phyloP scores from a whole-genome alignment of 2,888 invertebrate genomes.

The Cheilosia scutellata region DNA sequence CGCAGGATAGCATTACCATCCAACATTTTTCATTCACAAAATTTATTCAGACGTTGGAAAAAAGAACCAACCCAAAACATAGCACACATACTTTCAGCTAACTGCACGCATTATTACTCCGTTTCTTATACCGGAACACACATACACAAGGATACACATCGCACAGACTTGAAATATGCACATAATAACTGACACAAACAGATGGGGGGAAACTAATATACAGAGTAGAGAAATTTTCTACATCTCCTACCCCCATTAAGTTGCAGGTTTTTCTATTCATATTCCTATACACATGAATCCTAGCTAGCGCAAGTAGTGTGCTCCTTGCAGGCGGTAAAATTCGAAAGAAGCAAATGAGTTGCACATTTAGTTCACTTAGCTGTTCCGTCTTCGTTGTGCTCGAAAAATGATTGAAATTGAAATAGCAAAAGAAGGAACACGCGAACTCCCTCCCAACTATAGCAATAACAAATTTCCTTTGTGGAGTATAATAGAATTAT shows the following conservation, averaged over 20 bases:
- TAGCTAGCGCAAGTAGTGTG: neutral
- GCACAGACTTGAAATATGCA: slow-evolving; percentile 67
- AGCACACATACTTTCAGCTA: slow-evolving; percentile 44
- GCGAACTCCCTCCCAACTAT: neutral
- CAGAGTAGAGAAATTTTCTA: slow-evolving; percentile 40
- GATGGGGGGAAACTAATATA: slow-evolving; percentile 47
- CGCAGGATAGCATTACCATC: slow-evolving; percentile 64
- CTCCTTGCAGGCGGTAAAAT: slow-evolving; percentile 5
- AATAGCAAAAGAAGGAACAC: slow-evolving; percentile 15
- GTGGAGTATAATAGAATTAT: slow-evolving; percentile 49
- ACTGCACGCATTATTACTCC: slow-evolving; percentile 73
- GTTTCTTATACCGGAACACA: slow-evolving; percentile 17
- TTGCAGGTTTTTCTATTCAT: slow-evolving; percentile 20
- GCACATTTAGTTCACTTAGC: slow-evolving; percentile 62
- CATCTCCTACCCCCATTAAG: slow-evolving; percentile 55
- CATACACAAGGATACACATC: slow-evolving; percentile 52
- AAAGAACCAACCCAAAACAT: slow-evolving; percentile 4
- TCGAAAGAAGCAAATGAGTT: slow-evolving; percentile 62
- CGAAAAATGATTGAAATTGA: slow-evolving; percentile 57
- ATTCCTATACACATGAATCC: neutral
- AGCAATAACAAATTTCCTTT: slow-evolving; percentile 54
- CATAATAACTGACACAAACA: slow-evolving; percentile 73
- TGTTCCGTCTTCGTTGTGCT: slow-evolving; percentile 10
- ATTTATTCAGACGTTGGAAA: slow-evolving; percentile 52
- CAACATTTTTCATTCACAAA: slow-evolving; percentile 68